Conservation (phyloP, 2,888 invertebrate genomes). For the Coecobrya sp. region DNA sequence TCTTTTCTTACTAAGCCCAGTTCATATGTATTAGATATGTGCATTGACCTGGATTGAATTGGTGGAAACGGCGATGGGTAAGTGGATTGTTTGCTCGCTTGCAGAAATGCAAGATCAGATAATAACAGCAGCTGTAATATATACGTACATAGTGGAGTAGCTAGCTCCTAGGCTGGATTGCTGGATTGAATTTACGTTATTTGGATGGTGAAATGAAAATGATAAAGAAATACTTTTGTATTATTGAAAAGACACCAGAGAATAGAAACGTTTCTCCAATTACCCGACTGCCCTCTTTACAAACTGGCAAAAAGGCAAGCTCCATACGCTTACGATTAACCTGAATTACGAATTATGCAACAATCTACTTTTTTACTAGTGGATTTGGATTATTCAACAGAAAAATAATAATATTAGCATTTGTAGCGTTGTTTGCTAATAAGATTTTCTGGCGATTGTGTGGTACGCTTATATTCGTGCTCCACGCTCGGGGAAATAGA, state of each 20-base stretch:
- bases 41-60: slow-evolving; percentile 28
- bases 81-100: slow-evolving; percentile 35
- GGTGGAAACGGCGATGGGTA: not conserved
- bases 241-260: slow-evolving; percentile 15
- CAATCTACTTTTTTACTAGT: not conserved
- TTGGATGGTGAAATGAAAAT: not conserved
- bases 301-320: not conserved
- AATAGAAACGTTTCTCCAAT: not conserved
- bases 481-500: slow-evolving; percentile 5
- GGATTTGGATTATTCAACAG: not conserved
- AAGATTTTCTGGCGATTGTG: slow-evolving; percentile 1
- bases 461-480: not conserved
- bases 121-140: not conserved
- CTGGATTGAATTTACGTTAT: too few relatives aligned
- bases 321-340: not conserved
- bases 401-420: slow-evolving; percentile 14
- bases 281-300: slow-evolving; percentile 6
- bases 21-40: slow-evolving; percentile 5
- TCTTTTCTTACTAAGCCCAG: not conserved
- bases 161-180: not conserved
- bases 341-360: slow-evolving; percentile 14
- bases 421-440: not conserved
- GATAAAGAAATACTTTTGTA: not conserved
- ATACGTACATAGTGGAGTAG: not conserved
- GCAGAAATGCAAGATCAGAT: slow-evolving; percentile 42